Percentiles rank a stretch among this genome's conserved stretches.
Conservation (phyloP, 2,113 vertebrate species). For the Xenus cinereus region DNA sequence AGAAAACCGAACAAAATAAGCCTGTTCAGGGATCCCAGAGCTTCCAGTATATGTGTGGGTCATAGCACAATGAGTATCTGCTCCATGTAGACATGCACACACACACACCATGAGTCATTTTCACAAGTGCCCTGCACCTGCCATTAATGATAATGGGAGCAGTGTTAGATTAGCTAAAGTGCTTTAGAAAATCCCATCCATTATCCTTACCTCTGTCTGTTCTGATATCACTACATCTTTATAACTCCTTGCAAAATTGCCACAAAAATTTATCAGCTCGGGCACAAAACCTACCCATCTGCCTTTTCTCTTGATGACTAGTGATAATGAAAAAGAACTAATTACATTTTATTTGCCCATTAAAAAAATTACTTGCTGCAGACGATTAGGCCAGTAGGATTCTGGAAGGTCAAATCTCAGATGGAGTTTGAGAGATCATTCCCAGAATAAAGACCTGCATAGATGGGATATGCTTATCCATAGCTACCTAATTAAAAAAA, state of each 20-base stretch:
- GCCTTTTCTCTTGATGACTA: conserved; percentile 2
- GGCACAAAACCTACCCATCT: neutral
- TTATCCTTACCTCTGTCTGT: neutral
- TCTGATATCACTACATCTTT: neutral
- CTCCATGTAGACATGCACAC: fast-evolving
- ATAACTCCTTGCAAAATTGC: neutral
- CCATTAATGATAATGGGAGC: neutral
- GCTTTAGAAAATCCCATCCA: neutral
- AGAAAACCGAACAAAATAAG: neutral
- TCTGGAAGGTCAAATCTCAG: conserved; percentile 12
- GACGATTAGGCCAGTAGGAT: neutral
- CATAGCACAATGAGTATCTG: neutral
- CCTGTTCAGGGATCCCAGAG: neutral
- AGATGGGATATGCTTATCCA: neutral
- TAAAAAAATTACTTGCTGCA: neutral
- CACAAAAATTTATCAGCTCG: neutral
- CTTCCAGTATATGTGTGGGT: neutral
- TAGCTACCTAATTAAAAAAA: neutral
- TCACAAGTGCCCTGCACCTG: neutral
- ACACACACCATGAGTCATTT: neutral
- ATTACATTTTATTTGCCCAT: neutral
- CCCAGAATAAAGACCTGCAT: neutral
- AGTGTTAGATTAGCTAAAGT: neutral
- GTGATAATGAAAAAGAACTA: conserved; percentile 21
- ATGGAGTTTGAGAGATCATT: neutral